Conservation (phyloP, 2,888 invertebrate genomes). For the Nasonovia ribisnigri region DNA sequence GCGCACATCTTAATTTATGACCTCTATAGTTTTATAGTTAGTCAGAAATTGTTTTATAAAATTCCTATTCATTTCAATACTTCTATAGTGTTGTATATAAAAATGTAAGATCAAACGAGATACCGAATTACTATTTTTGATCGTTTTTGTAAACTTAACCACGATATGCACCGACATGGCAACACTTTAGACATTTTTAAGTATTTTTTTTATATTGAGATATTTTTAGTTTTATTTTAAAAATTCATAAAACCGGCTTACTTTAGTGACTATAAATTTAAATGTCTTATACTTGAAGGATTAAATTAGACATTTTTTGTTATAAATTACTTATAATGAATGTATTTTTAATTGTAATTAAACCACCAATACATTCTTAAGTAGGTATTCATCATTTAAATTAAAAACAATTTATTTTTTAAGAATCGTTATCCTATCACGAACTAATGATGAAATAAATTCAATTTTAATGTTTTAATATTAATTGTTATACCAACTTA, state of each 20-base stretch:
- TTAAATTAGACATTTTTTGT: not conserved
- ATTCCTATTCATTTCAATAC: not conserved
- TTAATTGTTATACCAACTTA: not conserved
- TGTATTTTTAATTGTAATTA: not conserved
- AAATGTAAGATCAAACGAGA: not conserved
- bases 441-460: not conserved
- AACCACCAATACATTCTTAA: not conserved
- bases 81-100: not conserved
- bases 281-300: not conserved
- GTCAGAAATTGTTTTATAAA: not conserved
- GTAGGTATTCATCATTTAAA: not conserved
- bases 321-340: not conserved
- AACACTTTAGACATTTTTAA: not conserved
- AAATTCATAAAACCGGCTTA: no score
- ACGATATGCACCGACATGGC: not conserved
- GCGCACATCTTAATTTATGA: constrained; percentile 3
- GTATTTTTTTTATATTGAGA: not conserved
- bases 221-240: not conserved
- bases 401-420: not conserved
- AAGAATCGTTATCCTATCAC: not conserved
- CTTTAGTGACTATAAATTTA: not conserved
- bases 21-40: not conserved
- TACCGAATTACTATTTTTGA: not conserved
- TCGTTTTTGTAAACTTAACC: not conserved
- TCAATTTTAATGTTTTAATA: not conserved